These are phyloP conservation scores for Tetragonisca angustula DNA, from an alignment of 2,888 invertebrate genomes.

Conservation along the genomic window DNA sequence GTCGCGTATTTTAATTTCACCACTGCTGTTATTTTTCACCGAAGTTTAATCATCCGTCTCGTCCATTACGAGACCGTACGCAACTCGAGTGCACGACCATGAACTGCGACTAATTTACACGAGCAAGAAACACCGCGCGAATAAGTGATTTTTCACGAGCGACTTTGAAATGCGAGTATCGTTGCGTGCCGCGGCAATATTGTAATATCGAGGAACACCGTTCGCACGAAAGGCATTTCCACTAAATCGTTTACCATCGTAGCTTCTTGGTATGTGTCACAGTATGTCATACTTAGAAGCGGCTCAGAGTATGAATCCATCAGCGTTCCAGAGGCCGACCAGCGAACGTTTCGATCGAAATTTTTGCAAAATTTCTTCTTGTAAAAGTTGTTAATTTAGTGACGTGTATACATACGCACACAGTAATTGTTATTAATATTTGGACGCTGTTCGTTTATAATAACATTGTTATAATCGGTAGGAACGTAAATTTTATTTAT, in stretches of 20 bases:
- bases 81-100: neutral
- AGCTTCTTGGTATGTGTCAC: neutral
- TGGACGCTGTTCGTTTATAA: no score
- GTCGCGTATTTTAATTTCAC: slow-evolving; percentile 31
- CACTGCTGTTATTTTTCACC: slow-evolving; percentile 11
- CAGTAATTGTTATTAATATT: no score
- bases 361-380: neutral
- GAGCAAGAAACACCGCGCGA: slow-evolving; percentile 4
- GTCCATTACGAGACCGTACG: neutral
- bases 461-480: no score
- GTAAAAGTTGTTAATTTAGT: neutral
- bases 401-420: no score
- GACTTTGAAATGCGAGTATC: slow-evolving; percentile 3
- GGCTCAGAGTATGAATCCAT: slow-evolving; percentile 10
- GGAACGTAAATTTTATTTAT: no score
- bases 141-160: slow-evolving; percentile 19
- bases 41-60: neutral
- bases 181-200: neutral
- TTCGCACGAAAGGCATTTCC: neutral
- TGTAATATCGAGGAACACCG: neutral
- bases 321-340: neutral
- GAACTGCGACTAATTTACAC: slow-evolving; percentile 10
- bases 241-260: slow-evolving; percentile 13
- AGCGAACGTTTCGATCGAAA: neutral
- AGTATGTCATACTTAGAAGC: neutral